A percentile compares a stretch with the other conserved stretches of the same genome.
These are phyloP conservation scores for Camponotus pennsylvanicus DNA, from an alignment of 1,140 invertebrate genomes.

Conservation along the genomic window DNA sequence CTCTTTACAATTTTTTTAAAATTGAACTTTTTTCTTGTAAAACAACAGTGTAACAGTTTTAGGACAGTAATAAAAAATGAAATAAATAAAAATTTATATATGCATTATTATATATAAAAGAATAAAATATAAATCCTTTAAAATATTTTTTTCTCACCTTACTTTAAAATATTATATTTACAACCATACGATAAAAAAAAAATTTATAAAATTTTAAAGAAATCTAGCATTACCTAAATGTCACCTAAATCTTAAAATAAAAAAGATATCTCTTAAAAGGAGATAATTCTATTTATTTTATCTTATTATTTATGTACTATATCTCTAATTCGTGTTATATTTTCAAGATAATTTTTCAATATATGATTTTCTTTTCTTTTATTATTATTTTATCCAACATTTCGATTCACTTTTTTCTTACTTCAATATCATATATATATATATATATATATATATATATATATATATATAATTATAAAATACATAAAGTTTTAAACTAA, in stretches of 20 bases:
- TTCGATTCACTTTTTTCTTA: constrained; percentile 13
- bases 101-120: no score
- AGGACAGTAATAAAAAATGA: not conserved
- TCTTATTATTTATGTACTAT: not conserved
- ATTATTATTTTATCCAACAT: not conserved
- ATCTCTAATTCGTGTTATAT: not conserved
- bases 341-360: not conserved
- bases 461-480: not conserved
- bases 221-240: not conserved
- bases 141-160: no score
- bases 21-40: not conserved
- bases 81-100: no score
- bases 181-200: no score
- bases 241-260: not conserved
- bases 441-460: not conserved
- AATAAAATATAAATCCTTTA: no score
- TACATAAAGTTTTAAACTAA: not conserved
- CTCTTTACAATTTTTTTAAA: not conserved
- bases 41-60: not conserved
- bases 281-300: not conserved
- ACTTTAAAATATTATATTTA: no score
- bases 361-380: not conserved
- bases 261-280: not conserved
- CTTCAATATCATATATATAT: no score
- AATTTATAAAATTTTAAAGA: not conserved